Evolutionary conservation across 92 coral and sea anemone species (phyloP).

Genomic region (Ricordea florida): DNA sequence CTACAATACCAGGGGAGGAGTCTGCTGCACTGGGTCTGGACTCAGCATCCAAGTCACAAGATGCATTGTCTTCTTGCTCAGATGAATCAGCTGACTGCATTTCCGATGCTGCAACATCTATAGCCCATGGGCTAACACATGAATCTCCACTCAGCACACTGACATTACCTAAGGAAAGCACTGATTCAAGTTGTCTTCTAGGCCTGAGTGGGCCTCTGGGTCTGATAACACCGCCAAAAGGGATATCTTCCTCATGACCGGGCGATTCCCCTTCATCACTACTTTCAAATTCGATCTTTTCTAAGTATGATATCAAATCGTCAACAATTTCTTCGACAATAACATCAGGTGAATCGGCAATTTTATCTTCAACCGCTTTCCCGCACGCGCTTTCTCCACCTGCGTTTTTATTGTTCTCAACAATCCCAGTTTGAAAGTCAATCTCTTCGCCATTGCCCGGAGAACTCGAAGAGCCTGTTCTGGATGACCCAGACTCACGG

Average conservation of each 20-base stretch:
- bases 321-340: conserved; percentile 73
- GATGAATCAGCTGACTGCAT: conserved; percentile 87
- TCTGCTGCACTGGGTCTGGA: conserved; percentile 16
- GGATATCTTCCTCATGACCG: conserved; percentile 12
- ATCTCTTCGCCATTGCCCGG: not conserved
- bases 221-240: conserved; percentile 31
- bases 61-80: conserved; percentile 60
- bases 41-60: conserved; percentile 21
- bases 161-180: conserved; percentile 50
- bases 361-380: conserved; percentile 51
- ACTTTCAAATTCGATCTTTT: conserved; percentile 74
- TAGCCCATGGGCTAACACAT: conserved; percentile 75
- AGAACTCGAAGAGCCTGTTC: not conserved
- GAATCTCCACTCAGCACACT: conserved; percentile 81
- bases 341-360: conserved; percentile 59
- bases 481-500: not conserved
- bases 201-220: conserved; percentile 19
- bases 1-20: conserved; percentile 2
- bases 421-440: conserved; percentile 13
- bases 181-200: conserved; percentile 61
- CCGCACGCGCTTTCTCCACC: not conserved
- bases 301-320: conserved; percentile 78
- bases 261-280: conserved; percentile 68
- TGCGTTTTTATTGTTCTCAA: conserved; percentile 7
- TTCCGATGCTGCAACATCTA: conserved; percentile 80